Percentiles rank a stretch among this genome's conserved stretches.
Conservation (phyloP, 2,888 invertebrate genomes). For the Drosophila differens region DNA sequence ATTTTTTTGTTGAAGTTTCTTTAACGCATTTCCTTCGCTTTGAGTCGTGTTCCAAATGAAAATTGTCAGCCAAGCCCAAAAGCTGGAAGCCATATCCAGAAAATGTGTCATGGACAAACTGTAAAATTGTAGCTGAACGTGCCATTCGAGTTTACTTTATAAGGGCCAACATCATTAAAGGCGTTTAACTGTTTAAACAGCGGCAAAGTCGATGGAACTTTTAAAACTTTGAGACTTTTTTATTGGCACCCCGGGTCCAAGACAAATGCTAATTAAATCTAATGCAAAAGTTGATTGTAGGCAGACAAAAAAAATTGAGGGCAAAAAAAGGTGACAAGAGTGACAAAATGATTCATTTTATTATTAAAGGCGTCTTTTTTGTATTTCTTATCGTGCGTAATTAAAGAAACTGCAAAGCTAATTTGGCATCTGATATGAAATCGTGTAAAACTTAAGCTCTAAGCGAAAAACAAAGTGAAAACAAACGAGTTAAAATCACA, state of each 20-base stretch:
- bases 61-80: conserved; percentile 29
- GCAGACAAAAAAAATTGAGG: not conserved
- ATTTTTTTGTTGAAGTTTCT: not conserved
- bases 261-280: conserved; percentile 70
- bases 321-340: not conserved
- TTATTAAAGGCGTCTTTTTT: conserved; percentile 5
- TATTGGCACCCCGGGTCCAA: conserved; percentile 41
- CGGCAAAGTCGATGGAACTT: conserved; percentile 43
- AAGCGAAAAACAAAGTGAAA: not conserved
- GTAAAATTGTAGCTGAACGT: conserved; percentile 43
- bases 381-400: not conserved
- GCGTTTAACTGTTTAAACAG: conserved; percentile 44
- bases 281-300: conserved; percentile 53
- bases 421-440: conserved; percentile 15
- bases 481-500: conserved; percentile 8
- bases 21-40: conserved; percentile 1
- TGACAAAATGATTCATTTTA: conserved; percentile 26
- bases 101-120: conserved; percentile 25
- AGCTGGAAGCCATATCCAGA: conserved; percentile 10
- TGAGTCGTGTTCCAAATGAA: conserved; percentile 8
- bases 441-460: not conserved
- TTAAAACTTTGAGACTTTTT: conserved; percentile 37
- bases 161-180: conserved; percentile 41
- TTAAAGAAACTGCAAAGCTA: not conserved
- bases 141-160: conserved; percentile 16